A percentile compares a stretch with the other conserved stretches of the same genome.
These are phyloP conservation scores for Gnathonemus echidnorhynchus DNA, from an alignment of 2,113 vertebrate species.

Conservation along the genomic window DNA sequence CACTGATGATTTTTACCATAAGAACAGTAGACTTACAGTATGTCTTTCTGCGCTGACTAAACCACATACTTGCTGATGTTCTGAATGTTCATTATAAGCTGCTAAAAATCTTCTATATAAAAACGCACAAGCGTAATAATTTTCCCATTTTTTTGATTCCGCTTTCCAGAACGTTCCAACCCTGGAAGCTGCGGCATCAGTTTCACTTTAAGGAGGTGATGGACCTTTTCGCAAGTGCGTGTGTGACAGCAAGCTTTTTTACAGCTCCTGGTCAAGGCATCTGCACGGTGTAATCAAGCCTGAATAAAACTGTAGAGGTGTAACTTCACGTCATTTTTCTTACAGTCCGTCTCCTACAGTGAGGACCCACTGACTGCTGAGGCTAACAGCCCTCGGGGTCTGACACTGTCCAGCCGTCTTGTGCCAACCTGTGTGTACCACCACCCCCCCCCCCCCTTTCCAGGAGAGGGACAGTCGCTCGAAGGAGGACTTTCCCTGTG, in stretches of 20 bases:
- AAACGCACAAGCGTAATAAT: neutral
- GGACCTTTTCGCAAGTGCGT: neutral
- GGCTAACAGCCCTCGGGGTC: neutral
- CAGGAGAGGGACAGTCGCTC: neutral
- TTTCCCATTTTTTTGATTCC: neutral
- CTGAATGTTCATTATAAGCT: neutral
- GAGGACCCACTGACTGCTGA: neutral
- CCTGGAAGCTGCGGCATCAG: neutral
- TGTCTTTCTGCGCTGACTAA: neutral
- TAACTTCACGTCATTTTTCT: neutral
- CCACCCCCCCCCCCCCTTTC: neutral
- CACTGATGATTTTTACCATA: neutral
- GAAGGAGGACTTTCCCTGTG: neutral
- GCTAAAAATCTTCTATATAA: neutral
- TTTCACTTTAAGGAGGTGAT: neutral
- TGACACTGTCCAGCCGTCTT: neutral
- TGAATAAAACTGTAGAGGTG: constrained; percentile 20
- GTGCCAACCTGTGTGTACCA: neutral
- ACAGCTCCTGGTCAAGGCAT: constrained; percentile 11
- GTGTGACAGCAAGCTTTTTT: constrained; percentile 5
- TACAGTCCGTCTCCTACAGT: neutral
- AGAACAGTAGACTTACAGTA: neutral
- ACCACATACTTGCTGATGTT: neutral
- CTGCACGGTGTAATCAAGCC: constrained; percentile 31
- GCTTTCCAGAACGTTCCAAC: neutral